These are phyloP conservation scores for Drosophila barbarae DNA, from an alignment of 2,888 invertebrate genomes.

Conservation along the genomic window DNA sequence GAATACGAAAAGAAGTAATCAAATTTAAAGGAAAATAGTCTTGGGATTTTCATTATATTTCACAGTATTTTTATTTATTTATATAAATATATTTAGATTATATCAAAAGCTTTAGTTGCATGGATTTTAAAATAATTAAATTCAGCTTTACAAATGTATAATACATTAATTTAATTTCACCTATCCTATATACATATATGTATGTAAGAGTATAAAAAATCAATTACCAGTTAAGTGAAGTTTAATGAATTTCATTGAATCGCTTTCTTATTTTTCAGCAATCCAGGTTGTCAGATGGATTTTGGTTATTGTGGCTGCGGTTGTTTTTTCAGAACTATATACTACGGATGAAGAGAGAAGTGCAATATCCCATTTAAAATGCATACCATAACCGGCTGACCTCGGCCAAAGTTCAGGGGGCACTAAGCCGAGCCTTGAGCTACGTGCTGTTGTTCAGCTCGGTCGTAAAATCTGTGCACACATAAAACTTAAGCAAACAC, in stretches of 20 bases:
- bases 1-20: no score
- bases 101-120: neutral
- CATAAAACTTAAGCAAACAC: conserved; percentile 48
- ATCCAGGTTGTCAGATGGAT: conserved; percentile 10
- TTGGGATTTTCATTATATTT: no score
- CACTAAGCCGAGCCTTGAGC: conserved; percentile 26
- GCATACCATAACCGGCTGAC: conserved; percentile 25
- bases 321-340: neutral
- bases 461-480: conserved; percentile 57
- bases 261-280: conserved; percentile 1
- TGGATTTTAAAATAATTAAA: neutral
- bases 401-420: conserved; percentile 29
- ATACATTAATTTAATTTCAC: no score
- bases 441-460: conserved; percentile 33
- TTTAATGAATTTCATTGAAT: conserved; percentile 25
- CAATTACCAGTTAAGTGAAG: conserved; percentile 19
- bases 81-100: neutral
- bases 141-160: no score
- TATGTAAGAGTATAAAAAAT: conserved; percentile 15
- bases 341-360: neutral
- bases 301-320: conserved; percentile 17
- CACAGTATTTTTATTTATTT: neutral
- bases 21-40: no score
- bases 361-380: conserved; percentile 20
- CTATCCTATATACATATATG: neutral